A percentile compares a stretch with the other conserved stretches of the same genome.
phyloP scores from a whole-genome alignment of 2,888 invertebrate species.

The Xanthorhoe spadicearia region DNA sequence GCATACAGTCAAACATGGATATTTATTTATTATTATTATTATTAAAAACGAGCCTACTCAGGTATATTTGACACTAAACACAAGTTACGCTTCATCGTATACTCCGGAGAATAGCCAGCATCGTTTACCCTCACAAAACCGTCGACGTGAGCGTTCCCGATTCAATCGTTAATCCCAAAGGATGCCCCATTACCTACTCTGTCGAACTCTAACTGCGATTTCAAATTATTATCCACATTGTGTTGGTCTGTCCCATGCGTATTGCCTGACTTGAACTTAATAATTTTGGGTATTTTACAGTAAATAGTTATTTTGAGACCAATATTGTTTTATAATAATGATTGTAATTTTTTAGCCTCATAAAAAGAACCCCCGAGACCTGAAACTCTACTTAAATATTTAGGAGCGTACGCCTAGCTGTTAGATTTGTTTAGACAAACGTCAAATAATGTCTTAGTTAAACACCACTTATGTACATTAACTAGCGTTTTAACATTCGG shows the following conservation, averaged over 20 bases:
- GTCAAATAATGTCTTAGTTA: too few species aligned
- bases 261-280: not conserved
- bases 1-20: too few species aligned
- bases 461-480: too few species aligned
- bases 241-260: conserved; percentile 23
- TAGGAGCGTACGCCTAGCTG: too few species aligned
- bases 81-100: conserved; percentile 12
- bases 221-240: conserved; percentile 57
- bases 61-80: conserved; percentile 14
- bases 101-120: conserved; percentile 28
- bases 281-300: not conserved
- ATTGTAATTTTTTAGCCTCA: too few species aligned
- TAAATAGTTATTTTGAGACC: too few species aligned
- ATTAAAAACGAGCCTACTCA: not conserved
- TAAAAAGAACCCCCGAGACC: too few species aligned
- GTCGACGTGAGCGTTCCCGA: conserved; percentile 46
- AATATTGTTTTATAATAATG: too few species aligned
- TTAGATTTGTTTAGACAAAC: too few species aligned
- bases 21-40: too few species aligned
- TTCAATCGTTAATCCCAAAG: conserved; percentile 52
- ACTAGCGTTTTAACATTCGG: too few species aligned
- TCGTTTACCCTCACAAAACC: conserved; percentile 41
- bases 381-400: too few species aligned
- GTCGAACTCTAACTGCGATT: conserved; percentile 58
- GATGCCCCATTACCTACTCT: conserved; percentile 55